Evolutionary conservation across 2,888 invertebrate genomes (phyloP), one percentile per base, ranked within the genome.

Genomic region (Argyresthia goedartella): DNA sequence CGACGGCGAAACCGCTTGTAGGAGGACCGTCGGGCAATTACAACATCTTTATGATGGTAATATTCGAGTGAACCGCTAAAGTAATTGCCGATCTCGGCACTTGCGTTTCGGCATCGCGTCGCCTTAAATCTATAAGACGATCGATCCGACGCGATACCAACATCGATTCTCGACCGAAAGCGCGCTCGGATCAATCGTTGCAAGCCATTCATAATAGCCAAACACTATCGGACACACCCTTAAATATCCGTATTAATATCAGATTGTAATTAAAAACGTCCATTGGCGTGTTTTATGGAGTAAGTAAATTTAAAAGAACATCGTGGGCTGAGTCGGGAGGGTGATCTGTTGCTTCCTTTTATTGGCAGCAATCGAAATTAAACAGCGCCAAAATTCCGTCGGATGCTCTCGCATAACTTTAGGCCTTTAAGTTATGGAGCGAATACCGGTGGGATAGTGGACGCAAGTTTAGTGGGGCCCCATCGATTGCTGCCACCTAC

Each of bases 371-470:
- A 66, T 73, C 76, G 68, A 67, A 71, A 69, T 76, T 72, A 73
- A 74, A 68, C 65, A 67, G 67, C 72, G 60, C 63, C 73, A 77
- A 68, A 74, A 77, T 81, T 73, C 71, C 61, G 72, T 61, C 72
- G 76, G 71, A 81, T 77, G 67, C 76, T 67, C 65, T 61, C 76
- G 75, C 79, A 81, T 71, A 70, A 67, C 81, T 82, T 82, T 79
- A 84, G 86, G 86, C 86, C 86, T 81, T 82, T 80, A 82, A 84
- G 73, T 62, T 71, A 73, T 70, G 75, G 72, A 74, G 63, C 69
- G 78, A 72, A 80, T 71, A 58, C 69, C 79, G 69, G 69, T 65
- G 63, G 68, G 76, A 77, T 69, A 71, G 67, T 75, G 75, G n/a
- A 66, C 59, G 69, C 60, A 70, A 65, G 59, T 61, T 70, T 74